Evolutionary conservation across 1,140 invertebrate genomes (phyloP), one percentile per base, ranked within the genome.

Genomic region (Ganaspis sp.): DNA sequence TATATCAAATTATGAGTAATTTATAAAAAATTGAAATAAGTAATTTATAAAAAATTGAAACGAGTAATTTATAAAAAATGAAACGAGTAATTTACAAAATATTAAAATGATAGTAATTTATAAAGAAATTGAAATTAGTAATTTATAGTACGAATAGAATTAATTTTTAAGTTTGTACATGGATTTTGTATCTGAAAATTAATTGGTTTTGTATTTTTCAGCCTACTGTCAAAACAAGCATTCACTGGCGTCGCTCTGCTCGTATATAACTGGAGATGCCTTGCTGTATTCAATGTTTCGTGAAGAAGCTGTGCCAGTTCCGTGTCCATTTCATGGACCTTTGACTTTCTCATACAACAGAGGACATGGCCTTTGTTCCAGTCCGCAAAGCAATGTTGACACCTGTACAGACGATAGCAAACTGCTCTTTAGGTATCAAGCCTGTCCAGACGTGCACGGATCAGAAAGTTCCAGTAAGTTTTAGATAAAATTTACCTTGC

Each of bases 321-420:
- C 95, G 80, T 97, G 96, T 90, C 96, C 96, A 0, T 95, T 97
- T 81, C 94, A 94, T 84, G 94, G 94, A 54, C 94, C 95, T 4
- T 79, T 83, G 89, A 95, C 95, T 17, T 97, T 97, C 89, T 95
- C 95, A n/a, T 97, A 97, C 87, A 96, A 95, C 86, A 91, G 95
- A 53, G 96, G 97, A 9, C 94, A 95, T 69, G 96, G 96, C 1
- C 96, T 97, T 85, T 98, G 97, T 89, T 92, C 92, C 11, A 94
- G 94, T 81, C 97, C 97, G 0, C 94, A 95, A 19, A 98, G 96
- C 72, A 95, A 95, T 78, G 95, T 97, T 42, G 97, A 98, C 87
- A 95, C 95, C 70, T 98, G 97, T 90, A 98, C 96, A 1, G 96
- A 98, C 84, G 95, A 97, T 84, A 97, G 95, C 78, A 93, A 96